phyloP scores from a whole-genome alignment of 2,797 vertebrate species.

The Microctenopoma lineatum region DNA sequence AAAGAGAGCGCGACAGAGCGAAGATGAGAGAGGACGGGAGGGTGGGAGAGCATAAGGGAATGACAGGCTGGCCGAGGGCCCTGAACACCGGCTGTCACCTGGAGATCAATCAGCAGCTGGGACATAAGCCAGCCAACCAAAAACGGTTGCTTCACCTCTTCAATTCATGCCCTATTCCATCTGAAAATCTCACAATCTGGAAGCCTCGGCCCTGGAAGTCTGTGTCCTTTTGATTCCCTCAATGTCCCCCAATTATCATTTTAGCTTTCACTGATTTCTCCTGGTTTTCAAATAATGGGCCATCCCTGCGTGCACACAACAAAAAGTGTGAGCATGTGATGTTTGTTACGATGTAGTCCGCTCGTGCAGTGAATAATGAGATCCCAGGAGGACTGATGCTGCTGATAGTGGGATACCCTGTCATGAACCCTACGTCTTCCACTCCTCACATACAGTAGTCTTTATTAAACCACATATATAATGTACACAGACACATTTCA shows the following conservation, averaged over 20 bases:
- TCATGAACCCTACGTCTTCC: conserved; percentile 34
- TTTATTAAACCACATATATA: conserved; percentile 2
- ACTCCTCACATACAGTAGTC: background rate
- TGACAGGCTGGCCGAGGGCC: conserved; percentile 72
- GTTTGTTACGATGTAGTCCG: conserved; percentile 55
- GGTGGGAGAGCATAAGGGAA: conserved; percentile 21
- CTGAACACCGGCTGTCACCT: conserved; percentile 78
- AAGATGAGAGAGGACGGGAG: conserved; percentile 22
- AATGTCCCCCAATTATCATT: conserved; percentile 24
- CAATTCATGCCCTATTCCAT: conserved; percentile 20
- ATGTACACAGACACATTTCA: conserved; percentile 14
- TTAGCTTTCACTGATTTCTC: conserved; percentile 13
- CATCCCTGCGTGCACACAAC: conserved; percentile 12
- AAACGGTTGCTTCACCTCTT: conserved; percentile 60
- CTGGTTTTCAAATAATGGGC: conserved; percentile 17
- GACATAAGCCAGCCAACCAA: conserved; percentile 61
- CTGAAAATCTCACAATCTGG: conserved; percentile 34
- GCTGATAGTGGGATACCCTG: conserved; percentile 44
- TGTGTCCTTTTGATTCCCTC: conserved; percentile 10
- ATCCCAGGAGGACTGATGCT: conserved; percentile 59
- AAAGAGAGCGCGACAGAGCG: conserved; percentile 51
- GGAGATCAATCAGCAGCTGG: conserved; percentile 76
- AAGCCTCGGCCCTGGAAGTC: conserved; percentile 23
- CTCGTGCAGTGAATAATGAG: conserved; percentile 73
- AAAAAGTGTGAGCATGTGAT: conserved; percentile 29